phyloP scores from a whole-genome alignment of 2,113 vertebrate species.

The Scomber colias region DNA sequence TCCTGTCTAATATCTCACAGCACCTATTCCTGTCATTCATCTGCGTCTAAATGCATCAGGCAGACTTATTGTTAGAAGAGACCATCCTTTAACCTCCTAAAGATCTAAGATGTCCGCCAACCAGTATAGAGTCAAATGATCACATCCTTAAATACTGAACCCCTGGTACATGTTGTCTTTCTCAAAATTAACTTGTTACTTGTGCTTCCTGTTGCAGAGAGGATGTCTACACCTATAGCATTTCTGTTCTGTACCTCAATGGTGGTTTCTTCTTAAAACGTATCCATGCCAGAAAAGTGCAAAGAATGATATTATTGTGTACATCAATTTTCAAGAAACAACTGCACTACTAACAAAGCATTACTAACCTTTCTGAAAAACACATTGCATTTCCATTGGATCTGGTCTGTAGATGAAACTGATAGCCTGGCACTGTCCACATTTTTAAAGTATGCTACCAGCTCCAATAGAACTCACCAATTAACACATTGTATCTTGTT shows the following conservation, averaged over 20 bases:
- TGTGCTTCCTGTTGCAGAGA: not conserved
- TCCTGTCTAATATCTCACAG: conserved; percentile 9
- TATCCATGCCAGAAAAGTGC: not conserved
- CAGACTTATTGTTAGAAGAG: not conserved
- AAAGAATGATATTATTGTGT: conserved; percentile 3
- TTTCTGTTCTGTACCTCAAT: not conserved
- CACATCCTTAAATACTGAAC: no score
- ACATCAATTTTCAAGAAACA: not conserved
- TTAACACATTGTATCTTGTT: no score
- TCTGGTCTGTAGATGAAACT: no score
- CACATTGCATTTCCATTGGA: no score
- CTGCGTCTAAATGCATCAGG: conserved; percentile 15
- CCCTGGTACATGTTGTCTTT: no score
- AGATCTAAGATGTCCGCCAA: conserved; percentile 5
- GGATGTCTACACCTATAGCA: not conserved
- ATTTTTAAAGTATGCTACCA: no score
- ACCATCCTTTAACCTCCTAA: not conserved
- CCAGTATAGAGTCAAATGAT: not conserved
- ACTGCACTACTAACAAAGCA: not conserved
- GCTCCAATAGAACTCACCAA: no score
- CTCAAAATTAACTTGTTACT: no score
- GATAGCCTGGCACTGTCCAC: no score
- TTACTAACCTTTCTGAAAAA: no score
- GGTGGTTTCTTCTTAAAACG: conserved; percentile 14
- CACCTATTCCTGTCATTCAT: conserved; percentile 1